Evolutionary conservation across 2,113 vertebrate genomes (phyloP), one percentile per base, ranked within the genome.

Genomic region (Sigmodon hispidus): DNA sequence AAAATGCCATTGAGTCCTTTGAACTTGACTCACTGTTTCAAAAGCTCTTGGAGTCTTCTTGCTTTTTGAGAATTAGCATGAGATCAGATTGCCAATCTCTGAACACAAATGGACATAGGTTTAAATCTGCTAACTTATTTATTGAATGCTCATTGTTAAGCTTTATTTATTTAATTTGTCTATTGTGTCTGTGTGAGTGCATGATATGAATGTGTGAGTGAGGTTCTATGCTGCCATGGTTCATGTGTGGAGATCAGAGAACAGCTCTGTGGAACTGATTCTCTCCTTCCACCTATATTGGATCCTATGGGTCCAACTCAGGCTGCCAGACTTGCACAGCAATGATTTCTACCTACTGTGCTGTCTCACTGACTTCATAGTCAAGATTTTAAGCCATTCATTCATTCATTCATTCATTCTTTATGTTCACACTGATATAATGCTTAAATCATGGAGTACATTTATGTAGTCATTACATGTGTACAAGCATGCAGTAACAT

Each of bases 61-160:
- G 34, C 10, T 94, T 91, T 94, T 93, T 87, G 88, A 92, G 48
- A 93, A 69, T 90, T 22, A 12, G 2, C 63, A 22, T 87, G 52
- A 13, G 65, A 73, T 48, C 69, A 69, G 22, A 34, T 84, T 79
- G 13, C 65, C 45, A 85, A 11, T 90, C 59, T 96, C 29, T 57
- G 88, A 80, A 87, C 63, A 93, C 34, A 85, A 65, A n/a, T 10
- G 34, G 10, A 88, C 12, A 29, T 63, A 67, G 72, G 76, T 22
- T 91, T 52, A 36, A n/a, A 77, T 59, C 93, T 72, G 55, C 57
- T 7, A 67, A 70, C 6, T n/a, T 88, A 79, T 16, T 67, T 5
- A 36, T 1, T 48, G 15, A 88, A 75, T 45, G 40, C 24, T 8
- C 4, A 22, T 8, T 10, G 59, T 61, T 1, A 0, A 31, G 40